A percentile compares a stretch with the other conserved stretches of the same genome.
Conservation (phyloP, 2,888 invertebrate genomes). For the Tipula confusa region DNA sequence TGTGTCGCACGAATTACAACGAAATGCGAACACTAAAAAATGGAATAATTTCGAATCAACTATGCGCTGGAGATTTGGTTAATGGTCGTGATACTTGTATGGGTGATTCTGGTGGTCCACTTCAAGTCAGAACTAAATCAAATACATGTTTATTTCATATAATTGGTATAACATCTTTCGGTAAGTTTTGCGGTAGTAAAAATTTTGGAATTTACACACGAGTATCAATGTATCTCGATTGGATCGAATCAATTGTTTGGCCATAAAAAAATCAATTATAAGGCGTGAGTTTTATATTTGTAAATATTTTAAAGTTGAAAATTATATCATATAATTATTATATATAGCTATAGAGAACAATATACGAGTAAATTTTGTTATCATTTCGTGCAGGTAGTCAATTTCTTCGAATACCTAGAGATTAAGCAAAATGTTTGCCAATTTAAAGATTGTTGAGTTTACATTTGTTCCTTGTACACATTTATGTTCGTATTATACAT, state of each 20-base stretch:
- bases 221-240: slow-evolving; percentile 45
- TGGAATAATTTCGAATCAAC: slow-evolving; percentile 47
- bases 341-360: neutral
- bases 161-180: slow-evolving; percentile 49
- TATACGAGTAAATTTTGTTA: neutral
- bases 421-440: neutral
- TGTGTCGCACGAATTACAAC: slow-evolving; percentile 43
- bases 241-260: slow-evolving; percentile 47
- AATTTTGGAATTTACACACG: slow-evolving; percentile 47
- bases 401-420: neutral
- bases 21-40: slow-evolving; percentile 44
- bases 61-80: slow-evolving; percentile 51
- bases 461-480: neutral
- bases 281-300: neutral
- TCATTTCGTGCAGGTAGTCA: neutral
- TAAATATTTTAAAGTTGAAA: neutral
- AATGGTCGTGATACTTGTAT: slow-evolving; percentile 43
- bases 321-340: neutral
- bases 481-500: neutral
- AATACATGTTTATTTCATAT: slow-evolving; percentile 47
- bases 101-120: slow-evolving; percentile 48
- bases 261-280: neutral
- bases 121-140: slow-evolving; percentile 44
- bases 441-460: neutral
- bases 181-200: slow-evolving; percentile 46